A percentile compares a stretch with the other conserved stretches of the same genome.
Conservation (phyloP, 2,888 invertebrate species). For the Lycia hirtaria region DNA sequence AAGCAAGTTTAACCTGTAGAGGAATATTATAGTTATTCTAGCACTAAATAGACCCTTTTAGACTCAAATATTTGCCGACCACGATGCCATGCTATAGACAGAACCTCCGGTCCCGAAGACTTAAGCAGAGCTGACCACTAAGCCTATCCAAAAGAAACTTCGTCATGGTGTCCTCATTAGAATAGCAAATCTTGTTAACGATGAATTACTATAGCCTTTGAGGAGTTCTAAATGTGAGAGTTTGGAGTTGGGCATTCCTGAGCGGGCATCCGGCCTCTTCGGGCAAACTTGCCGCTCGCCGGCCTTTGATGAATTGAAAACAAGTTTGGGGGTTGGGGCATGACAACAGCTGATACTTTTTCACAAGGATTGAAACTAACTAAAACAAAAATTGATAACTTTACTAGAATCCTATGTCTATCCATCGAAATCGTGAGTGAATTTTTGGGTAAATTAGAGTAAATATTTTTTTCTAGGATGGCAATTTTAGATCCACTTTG, state of each 20-base stretch:
- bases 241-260: conserved; percentile 44
- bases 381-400: too few relatives aligned
- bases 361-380: too few relatives aligned
- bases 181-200: conserved; percentile 20
- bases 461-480: too few relatives aligned
- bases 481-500: too few relatives aligned
- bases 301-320: conserved; percentile 63
- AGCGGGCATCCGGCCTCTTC: conserved; percentile 50
- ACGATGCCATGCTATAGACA: neutral
- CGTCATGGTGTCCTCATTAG: conserved; percentile 5
- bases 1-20: too few relatives aligned
- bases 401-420: too few relatives aligned
- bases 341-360: too few relatives aligned
- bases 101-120: neutral
- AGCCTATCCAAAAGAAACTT: neutral
- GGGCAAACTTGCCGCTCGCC: conserved; percentile 42
- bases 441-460: too few relatives aligned
- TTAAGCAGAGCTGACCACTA: neutral
- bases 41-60: too few relatives aligned
- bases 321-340: conserved; percentile 48
- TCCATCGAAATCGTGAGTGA: too few relatives aligned
- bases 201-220: conserved; percentile 32
- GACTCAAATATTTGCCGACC: too few relatives aligned
- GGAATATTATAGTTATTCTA: too few relatives aligned
- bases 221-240: conserved; percentile 32